These are phyloP conservation scores for Eupithecia subumbrata DNA, from an alignment of 2,888 invertebrate genomes.

Conservation along the genomic window DNA sequence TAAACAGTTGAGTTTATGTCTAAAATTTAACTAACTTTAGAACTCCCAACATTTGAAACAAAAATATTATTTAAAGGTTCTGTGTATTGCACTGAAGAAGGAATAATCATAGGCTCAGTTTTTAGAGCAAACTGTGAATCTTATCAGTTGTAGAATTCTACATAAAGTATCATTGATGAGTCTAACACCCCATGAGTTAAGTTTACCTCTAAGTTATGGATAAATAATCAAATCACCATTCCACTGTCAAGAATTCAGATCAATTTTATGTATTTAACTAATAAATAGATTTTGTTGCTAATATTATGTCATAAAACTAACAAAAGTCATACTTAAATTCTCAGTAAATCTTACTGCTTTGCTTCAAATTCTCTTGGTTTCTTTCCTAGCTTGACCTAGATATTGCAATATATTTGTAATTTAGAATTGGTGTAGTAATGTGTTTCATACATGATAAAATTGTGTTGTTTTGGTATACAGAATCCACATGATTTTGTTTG, in stretches of 20 bases:
- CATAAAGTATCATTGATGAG: not conserved
- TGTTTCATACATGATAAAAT: constrained; percentile 8
- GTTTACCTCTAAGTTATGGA: not conserved
- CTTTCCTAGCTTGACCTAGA: constrained; percentile 12
- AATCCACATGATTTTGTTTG: constrained; percentile 23
- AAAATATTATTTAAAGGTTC: not conserved
- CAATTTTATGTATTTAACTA: not conserved
- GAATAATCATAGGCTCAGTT: not conserved
- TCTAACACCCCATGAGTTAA: not conserved
- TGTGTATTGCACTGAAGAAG: not conserved
- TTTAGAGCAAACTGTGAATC: not conserved
- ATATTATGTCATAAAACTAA: not conserved
- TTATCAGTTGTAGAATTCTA: not conserved
- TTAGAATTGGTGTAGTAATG: not conserved
- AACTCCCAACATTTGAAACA: not conserved
- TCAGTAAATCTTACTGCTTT: not conserved
- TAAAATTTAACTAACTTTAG: not conserved
- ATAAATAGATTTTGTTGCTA: not conserved
- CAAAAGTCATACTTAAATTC: not conserved
- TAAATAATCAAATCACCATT: not conserved
- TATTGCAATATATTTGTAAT: constrained; percentile 9
- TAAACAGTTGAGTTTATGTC: constrained; percentile 1
- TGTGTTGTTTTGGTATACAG: not conserved
- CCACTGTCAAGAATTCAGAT: not conserved
- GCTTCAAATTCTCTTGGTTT: not conserved